A percentile compares a stretch with the other conserved stretches of the same genome.
Evolutionary conservation across 1,140 invertebrate species (phyloP).

Genomic region (Tetramorium parvispinum): DNA sequence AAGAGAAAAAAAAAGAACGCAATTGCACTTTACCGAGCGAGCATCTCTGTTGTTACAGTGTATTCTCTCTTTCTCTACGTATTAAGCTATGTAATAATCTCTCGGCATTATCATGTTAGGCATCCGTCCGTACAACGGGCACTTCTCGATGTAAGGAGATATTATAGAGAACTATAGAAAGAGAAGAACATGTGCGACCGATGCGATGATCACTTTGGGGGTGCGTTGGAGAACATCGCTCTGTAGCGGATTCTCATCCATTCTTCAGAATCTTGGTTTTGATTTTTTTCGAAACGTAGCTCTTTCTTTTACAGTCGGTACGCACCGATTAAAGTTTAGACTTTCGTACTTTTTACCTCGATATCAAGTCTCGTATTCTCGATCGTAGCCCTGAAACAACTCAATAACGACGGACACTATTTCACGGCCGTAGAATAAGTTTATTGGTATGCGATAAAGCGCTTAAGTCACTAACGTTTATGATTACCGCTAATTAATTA

Average conservation of each 20-base stretch:
- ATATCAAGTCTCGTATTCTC: constrained; percentile 20
- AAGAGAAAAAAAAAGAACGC: constrained; percentile 4
- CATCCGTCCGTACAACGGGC: constrained; percentile 75
- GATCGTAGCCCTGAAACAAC: constrained; percentile 18
- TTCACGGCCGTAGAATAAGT: constrained; percentile 9
- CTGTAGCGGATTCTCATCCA: constrained; percentile 18
- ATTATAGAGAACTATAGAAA: constrained; percentile 29
- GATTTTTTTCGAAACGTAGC: not conserved
- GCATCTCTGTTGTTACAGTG: constrained; percentile 57
- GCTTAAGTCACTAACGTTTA: not conserved
- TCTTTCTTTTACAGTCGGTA: not conserved
- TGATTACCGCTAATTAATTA: constrained; percentile 42
- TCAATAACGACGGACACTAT: not conserved
- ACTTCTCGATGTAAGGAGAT: constrained; percentile 63
- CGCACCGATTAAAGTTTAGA: not conserved
- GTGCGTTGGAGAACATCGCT: constrained; percentile 37
- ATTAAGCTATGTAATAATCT: constrained; percentile 63
- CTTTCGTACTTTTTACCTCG: not conserved
- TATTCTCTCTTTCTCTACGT: constrained; percentile 65
- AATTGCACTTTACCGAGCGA: constrained; percentile 69
- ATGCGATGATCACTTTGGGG: constrained; percentile 50
- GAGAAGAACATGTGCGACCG: constrained; percentile 2
- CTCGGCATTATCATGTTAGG: constrained; percentile 65
- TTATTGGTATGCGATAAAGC: not conserved
- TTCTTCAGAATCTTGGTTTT: not conserved